Conservation (phyloP, 2,113 vertebrate genomes). For the Platysteira castanea region DNA sequence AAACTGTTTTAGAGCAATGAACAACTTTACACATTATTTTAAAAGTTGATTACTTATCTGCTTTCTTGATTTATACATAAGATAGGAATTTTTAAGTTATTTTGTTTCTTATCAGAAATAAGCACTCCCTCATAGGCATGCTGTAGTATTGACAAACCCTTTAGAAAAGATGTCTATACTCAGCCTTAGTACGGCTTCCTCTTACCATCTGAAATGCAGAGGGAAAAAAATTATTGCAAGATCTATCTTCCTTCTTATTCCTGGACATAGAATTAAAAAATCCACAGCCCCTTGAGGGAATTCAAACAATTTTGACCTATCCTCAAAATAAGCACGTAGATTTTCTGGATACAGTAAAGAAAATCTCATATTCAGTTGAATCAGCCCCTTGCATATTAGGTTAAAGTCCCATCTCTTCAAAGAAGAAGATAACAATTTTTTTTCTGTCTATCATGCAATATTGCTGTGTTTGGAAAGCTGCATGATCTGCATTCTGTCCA, state of each 20-base stretch:
- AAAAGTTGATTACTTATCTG: background rate
- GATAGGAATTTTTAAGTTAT: background rate
- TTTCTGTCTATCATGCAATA: background rate
- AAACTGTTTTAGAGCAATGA: background rate
- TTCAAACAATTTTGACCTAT: background rate
- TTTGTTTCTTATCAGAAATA: background rate
- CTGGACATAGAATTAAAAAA: background rate
- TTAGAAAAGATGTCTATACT: background rate
- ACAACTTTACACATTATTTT: background rate
- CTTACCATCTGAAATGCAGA: background rate
- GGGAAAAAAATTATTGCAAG: background rate
- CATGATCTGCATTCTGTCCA: background rate
- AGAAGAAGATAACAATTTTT: background rate
- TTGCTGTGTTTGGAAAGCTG: constrained; percentile 13
- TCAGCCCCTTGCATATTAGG: background rate
- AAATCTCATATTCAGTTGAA: constrained; percentile 2
- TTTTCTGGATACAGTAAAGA: background rate
- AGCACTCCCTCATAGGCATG: background rate
- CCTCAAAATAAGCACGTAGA: background rate
- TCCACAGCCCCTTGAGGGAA: background rate
- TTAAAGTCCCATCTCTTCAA: constrained; percentile 24
- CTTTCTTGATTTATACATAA: background rate
- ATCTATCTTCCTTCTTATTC: background rate
- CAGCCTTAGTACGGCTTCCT: background rate
- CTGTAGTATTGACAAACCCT: background rate